Evolutionary conservation across 2,888 invertebrate species (phyloP).

Genomic region (Drosophila mayaguana): DNA sequence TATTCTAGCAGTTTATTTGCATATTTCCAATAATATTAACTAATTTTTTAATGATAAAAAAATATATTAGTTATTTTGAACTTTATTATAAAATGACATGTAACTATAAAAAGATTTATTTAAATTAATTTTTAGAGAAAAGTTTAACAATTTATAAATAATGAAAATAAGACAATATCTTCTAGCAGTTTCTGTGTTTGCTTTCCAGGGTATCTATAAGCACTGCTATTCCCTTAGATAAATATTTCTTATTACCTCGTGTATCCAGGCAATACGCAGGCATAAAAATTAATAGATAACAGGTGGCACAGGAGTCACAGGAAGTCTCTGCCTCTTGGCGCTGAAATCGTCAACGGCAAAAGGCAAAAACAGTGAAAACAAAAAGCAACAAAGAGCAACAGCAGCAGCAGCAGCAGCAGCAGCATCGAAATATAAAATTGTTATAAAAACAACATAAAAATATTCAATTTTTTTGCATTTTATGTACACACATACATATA

Average conservation of each 20-base stretch:
- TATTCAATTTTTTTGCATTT: conserved; percentile 67
- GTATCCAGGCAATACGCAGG: conserved; percentile 53
- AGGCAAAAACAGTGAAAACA: conserved; percentile 12
- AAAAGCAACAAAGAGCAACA: conserved; percentile 13
- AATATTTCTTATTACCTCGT: conserved; percentile 28
- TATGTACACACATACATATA: conserved; percentile 21
- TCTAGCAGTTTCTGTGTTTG: background rate
- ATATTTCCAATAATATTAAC: too few species aligned
- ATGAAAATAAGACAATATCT: too few species aligned
- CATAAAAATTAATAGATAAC: conserved; percentile 79
- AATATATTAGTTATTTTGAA: too few species aligned
- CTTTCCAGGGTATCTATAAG: conserved; percentile 29
- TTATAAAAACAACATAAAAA: conserved; percentile 77
- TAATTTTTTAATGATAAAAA: too few species aligned
- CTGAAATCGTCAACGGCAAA: conserved; percentile 43
- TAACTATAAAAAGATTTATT: too few species aligned
- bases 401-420: conserved; percentile 18
- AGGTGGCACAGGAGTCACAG: conserved; percentile 70
- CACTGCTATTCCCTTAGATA: background rate
- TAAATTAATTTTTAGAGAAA: too few species aligned
- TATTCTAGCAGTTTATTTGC: too few species aligned
- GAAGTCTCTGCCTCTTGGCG: conserved; percentile 40
- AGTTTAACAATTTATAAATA: too few species aligned
- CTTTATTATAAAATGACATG: too few species aligned
- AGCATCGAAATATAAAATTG: conserved; percentile 68